These are phyloP conservation scores for Matsumurasca onukii DNA, from an alignment of 1,140 invertebrate genomes.

Conservation along the genomic window DNA sequence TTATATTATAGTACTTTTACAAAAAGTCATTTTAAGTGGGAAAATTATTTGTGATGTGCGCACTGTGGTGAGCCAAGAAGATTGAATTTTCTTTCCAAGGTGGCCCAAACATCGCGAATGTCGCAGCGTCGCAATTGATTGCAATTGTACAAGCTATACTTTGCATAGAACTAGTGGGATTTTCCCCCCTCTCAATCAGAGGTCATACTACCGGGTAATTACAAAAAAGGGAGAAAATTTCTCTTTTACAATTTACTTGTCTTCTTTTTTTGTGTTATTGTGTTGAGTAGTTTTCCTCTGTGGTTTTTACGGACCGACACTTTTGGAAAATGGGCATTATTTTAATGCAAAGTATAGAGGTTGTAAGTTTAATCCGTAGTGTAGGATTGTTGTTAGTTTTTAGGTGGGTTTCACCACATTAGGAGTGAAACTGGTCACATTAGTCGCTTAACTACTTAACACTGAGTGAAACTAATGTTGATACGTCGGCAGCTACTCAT, in stretches of 20 bases:
- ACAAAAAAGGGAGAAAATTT: not conserved
- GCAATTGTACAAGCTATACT: constrained; percentile 74
- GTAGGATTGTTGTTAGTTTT: not conserved
- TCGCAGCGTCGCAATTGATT: not conserved
- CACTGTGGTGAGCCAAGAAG: not conserved
- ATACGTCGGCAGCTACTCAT: too few species aligned
- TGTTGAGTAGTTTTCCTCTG: constrained; percentile 28
- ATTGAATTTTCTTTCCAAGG: constrained; percentile 16
- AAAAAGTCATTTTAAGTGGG: too few species aligned
- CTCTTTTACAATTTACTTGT: constrained; percentile 23
- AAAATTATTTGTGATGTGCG: too few species aligned
- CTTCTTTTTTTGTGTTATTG: constrained; percentile 23
- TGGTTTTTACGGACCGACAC: constrained; percentile 13
- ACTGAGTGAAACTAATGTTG: too few species aligned
- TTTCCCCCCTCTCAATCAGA: constrained; percentile 56
- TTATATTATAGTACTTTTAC: too few species aligned
- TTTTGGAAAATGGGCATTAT: constrained; percentile 76
- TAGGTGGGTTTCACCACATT: too few species aligned
- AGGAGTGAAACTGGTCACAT: too few species aligned
- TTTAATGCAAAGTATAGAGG: constrained; percentile 89
- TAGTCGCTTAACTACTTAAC: too few species aligned
- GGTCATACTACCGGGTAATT: constrained; percentile 2
- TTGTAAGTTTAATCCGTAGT: constrained; percentile 55
- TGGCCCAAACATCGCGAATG: constrained; percentile 1
- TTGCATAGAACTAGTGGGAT: constrained; percentile 86